These are phyloP conservation scores for Amniataba percoides DNA, from an alignment of 2,797 vertebrate species.

Conservation along the genomic window DNA sequence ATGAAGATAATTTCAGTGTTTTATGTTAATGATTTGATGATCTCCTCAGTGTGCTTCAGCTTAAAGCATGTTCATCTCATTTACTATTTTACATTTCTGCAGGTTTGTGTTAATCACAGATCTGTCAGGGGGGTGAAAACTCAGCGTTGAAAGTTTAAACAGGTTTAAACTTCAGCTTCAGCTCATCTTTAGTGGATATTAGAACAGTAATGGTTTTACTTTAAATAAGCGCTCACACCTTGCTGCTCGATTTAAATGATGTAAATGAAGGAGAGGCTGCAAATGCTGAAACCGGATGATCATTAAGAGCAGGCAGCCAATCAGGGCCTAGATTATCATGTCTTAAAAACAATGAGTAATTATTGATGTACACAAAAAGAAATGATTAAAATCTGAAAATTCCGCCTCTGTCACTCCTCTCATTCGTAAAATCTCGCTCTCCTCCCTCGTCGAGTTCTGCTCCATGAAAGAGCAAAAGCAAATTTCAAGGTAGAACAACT, in stretches of 20 bases:
- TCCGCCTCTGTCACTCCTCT: not conserved
- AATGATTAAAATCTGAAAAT: not conserved
- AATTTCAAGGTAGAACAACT: slow-evolving; percentile 26
- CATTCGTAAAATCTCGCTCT: not conserved
- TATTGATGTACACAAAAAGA: not conserved
- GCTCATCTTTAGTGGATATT: not conserved
- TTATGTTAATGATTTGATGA: not conserved
- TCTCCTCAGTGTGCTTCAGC: no score
- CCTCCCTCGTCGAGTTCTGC: not conserved
- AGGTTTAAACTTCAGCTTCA: not conserved
- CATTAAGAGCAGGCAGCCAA: not conserved
- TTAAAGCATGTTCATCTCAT: not conserved
- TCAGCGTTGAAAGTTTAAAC: not conserved
- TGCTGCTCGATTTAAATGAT: not conserved
- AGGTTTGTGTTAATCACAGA: no score
- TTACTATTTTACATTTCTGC: not conserved
- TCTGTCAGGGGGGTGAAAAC: not conserved
- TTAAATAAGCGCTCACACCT: not conserved
- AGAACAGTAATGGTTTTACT: not conserved
- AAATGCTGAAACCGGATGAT: not conserved
- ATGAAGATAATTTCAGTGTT: not conserved
- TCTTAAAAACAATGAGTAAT: not conserved
- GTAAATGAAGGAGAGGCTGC: not conserved
- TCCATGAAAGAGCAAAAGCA: slow-evolving; percentile 29
- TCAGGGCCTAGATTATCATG: not conserved